Evolutionary conservation across 2,113 vertebrate species (phyloP), one percentile per base, ranked within the genome.

Genomic region (Plectropomus leopardus): DNA sequence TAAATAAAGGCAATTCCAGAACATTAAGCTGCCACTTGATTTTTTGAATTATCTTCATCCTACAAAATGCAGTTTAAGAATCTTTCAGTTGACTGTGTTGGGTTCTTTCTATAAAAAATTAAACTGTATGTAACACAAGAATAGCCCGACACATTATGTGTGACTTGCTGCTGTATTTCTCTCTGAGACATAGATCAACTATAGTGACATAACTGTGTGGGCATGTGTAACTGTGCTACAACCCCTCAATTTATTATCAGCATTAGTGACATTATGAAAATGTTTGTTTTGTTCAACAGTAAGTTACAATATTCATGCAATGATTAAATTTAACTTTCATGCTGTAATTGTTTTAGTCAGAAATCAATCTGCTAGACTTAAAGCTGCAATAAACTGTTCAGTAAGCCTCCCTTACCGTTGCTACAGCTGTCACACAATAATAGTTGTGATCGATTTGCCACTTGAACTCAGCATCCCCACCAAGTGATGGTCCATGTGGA

Each of bases 21-120:
- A 58, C 63, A 28, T 59, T 55, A 51, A 64, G 76, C 57, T 47
- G 13, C 16, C 0, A 24, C 63, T 64, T 66, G 36, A 44, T 60
- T 58, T 45, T 80, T 75, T 75, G n/a, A 65, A 80, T 76, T 53
- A 84, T 71, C 71, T 65, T 26, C 42, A 26, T 69, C 17, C 40
- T 26, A 23, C 47, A 30, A 75, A 84, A 75, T 28, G 64, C 71
- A 75, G 3, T 72, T 66, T 53, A 26, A 72, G 32, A 53, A 72
- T 66, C 30, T 58, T 4, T 71, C 8, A 53, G 45, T 60, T 66
- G n/a, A 45, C 6, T 42, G n/a, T 23, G 36, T 21, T 58, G 23
- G n/a, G 17, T 59, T 57, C 7, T 28, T 24, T 71, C 32, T 26
- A 26, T 14, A 4, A 14, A 23, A 61, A 34, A 58, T 0, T 34